Evolutionary conservation across 2,888 invertebrate genomes (phyloP), one percentile per base, ranked within the genome.

Genomic region (Cheilosia pagana): DNA sequence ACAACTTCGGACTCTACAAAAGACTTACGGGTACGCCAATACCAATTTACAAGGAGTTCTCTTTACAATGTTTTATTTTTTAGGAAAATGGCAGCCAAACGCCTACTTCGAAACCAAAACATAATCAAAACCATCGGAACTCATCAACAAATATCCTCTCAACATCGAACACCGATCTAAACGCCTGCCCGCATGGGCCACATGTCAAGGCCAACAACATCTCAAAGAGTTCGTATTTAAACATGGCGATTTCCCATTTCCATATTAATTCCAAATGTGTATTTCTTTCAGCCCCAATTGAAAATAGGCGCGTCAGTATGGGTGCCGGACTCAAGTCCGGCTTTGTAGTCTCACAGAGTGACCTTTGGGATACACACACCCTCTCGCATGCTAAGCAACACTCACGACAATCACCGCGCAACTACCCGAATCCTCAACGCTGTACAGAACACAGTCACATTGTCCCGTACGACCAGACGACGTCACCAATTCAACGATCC

Each of bases 321-420:
- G 91, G 91, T 35, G 87, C 90, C 48, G 89, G 89, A 16, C 88
- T 91, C 6, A 92, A 92, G 86, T 94, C 94, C 71, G 93, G 93
- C 86, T 94, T 94, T 88, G 94, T 94, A 63, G 94, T 94, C 5
- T 94, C 94, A 1, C 94, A 94, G 89, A 94, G 94, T 88, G 94
- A 94, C 88, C 90, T 94, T n/a, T 94, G 94, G 94, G 94, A 94
- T 87, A 94, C 94, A 0, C 94, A 93, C 82, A 94, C 94, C 0
- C 93, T 94, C 86, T 94, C 94, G 0, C 92, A 92, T 87, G 92
- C 92, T 62, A 92, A 92, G 76, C 92, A 92, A 76, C 91, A 91
- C 81, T 90, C 91, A 3, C 89, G 92, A 0, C 92, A 92, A 81
- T 91, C 92, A 59, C 91, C 92, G n/a, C 90, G 92, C 3, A 92